A percentile compares a stretch with the other conserved stretches of the same genome.
Conservation (phyloP, 2,888 invertebrate genomes). For the Nectonema munidae region DNA sequence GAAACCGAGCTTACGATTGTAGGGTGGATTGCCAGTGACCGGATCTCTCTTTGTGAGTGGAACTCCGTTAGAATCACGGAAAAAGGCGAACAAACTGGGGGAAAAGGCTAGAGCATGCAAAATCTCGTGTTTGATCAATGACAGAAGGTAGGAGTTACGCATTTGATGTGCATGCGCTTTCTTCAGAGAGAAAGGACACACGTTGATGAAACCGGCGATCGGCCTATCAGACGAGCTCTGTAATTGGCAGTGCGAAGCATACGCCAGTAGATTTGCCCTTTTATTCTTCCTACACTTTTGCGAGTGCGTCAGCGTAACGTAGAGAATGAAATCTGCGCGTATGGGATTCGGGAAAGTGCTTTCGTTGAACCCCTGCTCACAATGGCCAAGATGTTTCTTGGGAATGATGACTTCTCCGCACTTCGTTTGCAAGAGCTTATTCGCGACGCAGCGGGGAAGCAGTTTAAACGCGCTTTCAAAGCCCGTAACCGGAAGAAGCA, state of each 20-base stretch:
- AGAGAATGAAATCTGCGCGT: conserved; percentile 60
- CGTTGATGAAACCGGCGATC: conserved; percentile 87
- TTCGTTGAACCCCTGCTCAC: conserved; percentile 15
- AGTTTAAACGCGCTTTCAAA: too few relatives aligned
- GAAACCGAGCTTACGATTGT: background rate
- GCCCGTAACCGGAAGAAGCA: too few relatives aligned
- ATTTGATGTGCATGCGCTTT: conserved; percentile 51
- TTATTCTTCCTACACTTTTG: conserved; percentile 57
- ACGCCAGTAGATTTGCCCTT: conserved; percentile 56
- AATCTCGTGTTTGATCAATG: conserved; percentile 92
- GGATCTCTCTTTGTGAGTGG: conserved; percentile 30
- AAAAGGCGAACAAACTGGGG: conserved; percentile 75
- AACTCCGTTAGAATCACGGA: conserved; percentile 51
- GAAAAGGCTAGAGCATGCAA: conserved; percentile 79
- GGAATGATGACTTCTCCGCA: conserved; percentile 86
- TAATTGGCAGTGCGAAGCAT: conserved; percentile 91
- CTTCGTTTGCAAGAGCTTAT: conserved; percentile 32
- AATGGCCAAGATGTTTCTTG: conserved; percentile 38
- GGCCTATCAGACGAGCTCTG: conserved; percentile 73
- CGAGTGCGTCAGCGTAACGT: conserved; percentile 71
- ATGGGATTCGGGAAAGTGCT: too few relatives aligned
- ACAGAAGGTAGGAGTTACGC: conserved; percentile 43
- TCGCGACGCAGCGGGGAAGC: conserved; percentile 16
- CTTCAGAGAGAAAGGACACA: conserved; percentile 70
- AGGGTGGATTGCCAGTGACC: conserved; percentile 12